Base-by-base conservation (phyloP, 2,113 vertebrate genomes). In the Cricetomys ansorgei region DNA sequence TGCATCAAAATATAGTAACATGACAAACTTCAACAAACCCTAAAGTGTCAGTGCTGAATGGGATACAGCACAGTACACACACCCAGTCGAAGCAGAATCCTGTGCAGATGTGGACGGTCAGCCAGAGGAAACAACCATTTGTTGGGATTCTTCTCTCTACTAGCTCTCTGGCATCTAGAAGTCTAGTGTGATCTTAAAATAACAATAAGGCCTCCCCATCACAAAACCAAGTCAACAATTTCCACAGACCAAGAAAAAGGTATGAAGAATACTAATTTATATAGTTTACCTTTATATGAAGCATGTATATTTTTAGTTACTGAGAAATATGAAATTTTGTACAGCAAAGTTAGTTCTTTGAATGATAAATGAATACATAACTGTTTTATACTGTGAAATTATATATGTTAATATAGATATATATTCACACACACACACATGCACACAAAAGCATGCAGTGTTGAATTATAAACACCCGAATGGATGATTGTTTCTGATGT, bases 401-500 rank as follows among this genome's bases (percentile, higher is more conserved):
- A 91, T 77, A 93, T 55, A 90, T 45, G 37, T 79, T 53, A 37
- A 53, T 3, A 79, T 34, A 37, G 40, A 43, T 45, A 43, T 73
- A 40, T 73, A 73, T 50, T 45, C 19, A 79, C 3, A 50, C 17
- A 31, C 16, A 77, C 16, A 50, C 10, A 37, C 50, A 80, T 17
- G 31, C 73, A 76, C 98, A 97, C 98, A 98, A 98, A 98, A 98
- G 98, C 97, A 90, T 57, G 98, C 97, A 98, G 98, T 98, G 97
- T 77, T 91, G 79, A 93, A 97, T 95, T 92, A 97, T 96, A 94
- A 98, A 98, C 97, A 98, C 97, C 94, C 43, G 75, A 96, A 89
- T 89, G 96, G 95, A 94, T 97, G 97, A 93, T 83, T 96, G 81
- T 62, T 97, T 94, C 84, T 96, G 94, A 92, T 79, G 96, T 80